Evolutionary conservation across 2,888 invertebrate genomes (phyloP), one percentile per base, ranked within the genome.

Genomic region (Galerucella pusilla): DNA sequence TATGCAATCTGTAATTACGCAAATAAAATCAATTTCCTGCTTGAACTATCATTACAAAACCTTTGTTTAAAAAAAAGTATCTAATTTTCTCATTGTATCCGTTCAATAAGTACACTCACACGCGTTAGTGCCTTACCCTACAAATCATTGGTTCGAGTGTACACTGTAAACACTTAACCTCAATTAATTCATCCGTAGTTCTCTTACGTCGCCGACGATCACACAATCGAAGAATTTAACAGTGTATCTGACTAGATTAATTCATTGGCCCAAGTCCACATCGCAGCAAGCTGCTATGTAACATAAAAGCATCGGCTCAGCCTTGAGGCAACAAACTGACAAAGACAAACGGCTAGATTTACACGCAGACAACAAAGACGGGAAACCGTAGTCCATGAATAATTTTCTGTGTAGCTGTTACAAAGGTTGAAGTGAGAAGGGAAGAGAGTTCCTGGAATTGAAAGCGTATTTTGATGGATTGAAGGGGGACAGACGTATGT

Each of bases 211-310:
- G 46, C 52, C 1, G 2, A 59, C 28, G 14, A 6, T 35, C 35
- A 12, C 66, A 11, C 46, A 45, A 54, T 28, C 20, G 64, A 59
- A 57, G 71, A 70, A 80, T 80, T 81, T 83, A 77, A 76, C 83
- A 83, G 83, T 82, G 83, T 84, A 83, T 70, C 45, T 70, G 78
- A 61, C 77, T 80, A 83, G 80, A 84, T 85, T 84, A 85, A 84
- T 83, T 83, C 84, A 84, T 84, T 84, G 84, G 83, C 80, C 82
- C 80, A 82, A 80, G 81, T 81, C 78, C 79, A 78, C 81, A 81
- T 82, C 81, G 79, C 81, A 82, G 83, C 83, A 81, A 83, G 83
- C 83, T 81, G 82, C 80, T 82, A 79, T 80, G 79, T 77, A 80
- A 82, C 82, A 80, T 81, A 81, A 83, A 83, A 83, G 81, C 80